Conservation (phyloP, 2,888 invertebrate genomes). For the Cosmia trapezina region DNA sequence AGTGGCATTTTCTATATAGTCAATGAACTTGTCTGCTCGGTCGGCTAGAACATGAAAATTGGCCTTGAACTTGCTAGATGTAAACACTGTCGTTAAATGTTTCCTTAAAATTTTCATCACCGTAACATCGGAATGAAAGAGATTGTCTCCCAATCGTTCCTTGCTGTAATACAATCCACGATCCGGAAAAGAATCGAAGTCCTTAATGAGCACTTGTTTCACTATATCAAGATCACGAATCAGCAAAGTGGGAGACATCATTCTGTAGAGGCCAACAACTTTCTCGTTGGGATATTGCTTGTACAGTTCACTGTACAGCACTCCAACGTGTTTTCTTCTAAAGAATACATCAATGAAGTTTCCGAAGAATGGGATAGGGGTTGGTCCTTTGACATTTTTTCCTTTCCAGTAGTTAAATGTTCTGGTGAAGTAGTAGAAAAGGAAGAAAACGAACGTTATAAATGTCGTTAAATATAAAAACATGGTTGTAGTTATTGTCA, state of each 20-base stretch:
- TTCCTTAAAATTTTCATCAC: slow-evolving; percentile 73
- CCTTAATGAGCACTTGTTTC: slow-evolving; percentile 76
- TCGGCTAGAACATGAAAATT: slow-evolving; percentile 67
- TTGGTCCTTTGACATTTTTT: slow-evolving; percentile 73
- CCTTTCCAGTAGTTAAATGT: slow-evolving; percentile 59
- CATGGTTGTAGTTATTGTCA: slow-evolving; percentile 39
- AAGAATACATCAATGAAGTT: slow-evolving; percentile 67
- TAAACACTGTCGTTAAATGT: slow-evolving; percentile 74
- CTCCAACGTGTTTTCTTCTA: slow-evolving; percentile 65
- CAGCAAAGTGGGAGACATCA: slow-evolving; percentile 72
- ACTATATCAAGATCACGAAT: slow-evolving; percentile 76
- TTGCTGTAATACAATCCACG: slow-evolving; percentile 73
- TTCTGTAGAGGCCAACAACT: slow-evolving; percentile 75
- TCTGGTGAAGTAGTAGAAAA: slow-evolving; percentile 58
- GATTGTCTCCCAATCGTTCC: slow-evolving; percentile 72
- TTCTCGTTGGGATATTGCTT: slow-evolving; percentile 75
- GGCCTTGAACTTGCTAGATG: slow-evolving; percentile 73
- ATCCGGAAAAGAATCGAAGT: slow-evolving; percentile 74
- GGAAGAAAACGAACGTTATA: slow-evolving; percentile 12
- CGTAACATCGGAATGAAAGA: slow-evolving; percentile 72
- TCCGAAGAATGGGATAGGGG: slow-evolving; percentile 69
- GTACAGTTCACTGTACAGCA: slow-evolving; percentile 72
- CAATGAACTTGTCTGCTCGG: slow-evolving; percentile 68
- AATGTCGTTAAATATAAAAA: slow-evolving; percentile 29
- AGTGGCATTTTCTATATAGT: slow-evolving; percentile 65